Evolutionary conservation across 2,888 invertebrate species (phyloP).

Genomic region (Vandiemenella viatica): DNA sequence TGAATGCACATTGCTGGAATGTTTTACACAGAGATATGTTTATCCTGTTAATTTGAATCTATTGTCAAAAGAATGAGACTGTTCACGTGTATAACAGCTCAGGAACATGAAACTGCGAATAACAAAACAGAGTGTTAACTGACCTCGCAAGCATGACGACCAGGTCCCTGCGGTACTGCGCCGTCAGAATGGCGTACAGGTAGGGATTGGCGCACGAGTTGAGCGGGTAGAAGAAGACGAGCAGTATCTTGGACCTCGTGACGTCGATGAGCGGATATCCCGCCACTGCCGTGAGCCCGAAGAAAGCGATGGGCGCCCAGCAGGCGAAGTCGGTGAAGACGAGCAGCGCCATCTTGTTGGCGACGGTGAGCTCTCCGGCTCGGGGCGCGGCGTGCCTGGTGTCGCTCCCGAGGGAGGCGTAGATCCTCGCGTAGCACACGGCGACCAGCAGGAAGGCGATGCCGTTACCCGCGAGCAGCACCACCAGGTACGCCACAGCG

Average conservation of each 20-base stretch:
- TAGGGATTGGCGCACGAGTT: conserved; percentile 89
- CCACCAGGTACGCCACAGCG: conserved; percentile 59
- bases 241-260: conserved; percentile 59
- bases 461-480: conserved; percentile 59
- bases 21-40: too few species aligned
- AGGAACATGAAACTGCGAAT: too few species aligned
- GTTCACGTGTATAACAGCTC: too few species aligned
- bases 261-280: conserved; percentile 74
- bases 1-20: too few species aligned
- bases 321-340: conserved; percentile 74
- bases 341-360: conserved; percentile 80
- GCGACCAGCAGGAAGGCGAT: conserved; percentile 71
- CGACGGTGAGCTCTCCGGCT: conserved; percentile 56
- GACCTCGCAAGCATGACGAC: conserved; percentile 49
- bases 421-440: conserved; percentile 73
- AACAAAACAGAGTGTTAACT: too few species aligned
- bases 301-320: conserved; percentile 80
- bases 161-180: conserved; percentile 68
- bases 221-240: conserved; percentile 82
- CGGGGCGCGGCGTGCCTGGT: conserved; percentile 25
- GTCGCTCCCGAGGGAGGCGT: conserved; percentile 28
- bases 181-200: conserved; percentile 77
- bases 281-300: conserved; percentile 70
- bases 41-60: too few species aligned
- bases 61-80: too few species aligned